Conservation (phyloP, 1,140 invertebrate genomes). For the Aphis gossypii region DNA sequence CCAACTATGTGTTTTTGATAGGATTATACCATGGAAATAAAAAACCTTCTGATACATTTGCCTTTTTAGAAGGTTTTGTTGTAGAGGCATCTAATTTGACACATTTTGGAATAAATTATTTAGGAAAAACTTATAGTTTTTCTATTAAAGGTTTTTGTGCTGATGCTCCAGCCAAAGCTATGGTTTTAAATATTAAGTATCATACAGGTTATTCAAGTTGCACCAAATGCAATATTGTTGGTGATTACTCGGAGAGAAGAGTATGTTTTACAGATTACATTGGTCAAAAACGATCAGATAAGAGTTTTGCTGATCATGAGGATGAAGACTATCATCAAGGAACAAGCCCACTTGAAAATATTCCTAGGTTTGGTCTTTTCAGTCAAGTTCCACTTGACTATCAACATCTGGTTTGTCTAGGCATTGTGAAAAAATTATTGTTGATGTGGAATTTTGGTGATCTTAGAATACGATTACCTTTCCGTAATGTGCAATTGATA, state of each 20-base stretch:
- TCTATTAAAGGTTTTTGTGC: constrained; percentile 60
- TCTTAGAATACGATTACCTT: constrained; percentile 32
- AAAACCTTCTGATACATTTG: constrained; percentile 59
- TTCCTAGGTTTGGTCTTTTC: constrained; percentile 60
- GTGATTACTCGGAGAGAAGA: constrained; percentile 60
- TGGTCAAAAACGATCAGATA: constrained; percentile 60
- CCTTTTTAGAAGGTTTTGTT: constrained; percentile 61
- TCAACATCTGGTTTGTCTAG: constrained; percentile 63
- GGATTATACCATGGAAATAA: constrained; percentile 60
- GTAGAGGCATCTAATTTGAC: constrained; percentile 58
- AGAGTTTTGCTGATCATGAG: constrained; percentile 59
- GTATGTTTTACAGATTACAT: constrained; percentile 60
- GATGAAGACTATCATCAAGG: constrained; percentile 63
- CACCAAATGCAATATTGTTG: constrained; percentile 61
- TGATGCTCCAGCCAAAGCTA: constrained; percentile 62
- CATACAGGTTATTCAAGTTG: constrained; percentile 61
- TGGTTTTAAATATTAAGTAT: constrained; percentile 60
- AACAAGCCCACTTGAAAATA: constrained; percentile 61
- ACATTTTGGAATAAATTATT: constrained; percentile 55
- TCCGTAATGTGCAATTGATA: constrained; percentile 44
- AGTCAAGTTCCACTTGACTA: constrained; percentile 62
- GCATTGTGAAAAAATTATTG: constrained; percentile 64
- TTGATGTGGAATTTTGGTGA: constrained; percentile 60
- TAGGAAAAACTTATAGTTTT: constrained; percentile 52
- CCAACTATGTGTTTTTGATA: constrained; percentile 52